phyloP scores from a whole-genome alignment of 2,797 vertebrate species.

The Uromys caudimaculatus region DNA sequence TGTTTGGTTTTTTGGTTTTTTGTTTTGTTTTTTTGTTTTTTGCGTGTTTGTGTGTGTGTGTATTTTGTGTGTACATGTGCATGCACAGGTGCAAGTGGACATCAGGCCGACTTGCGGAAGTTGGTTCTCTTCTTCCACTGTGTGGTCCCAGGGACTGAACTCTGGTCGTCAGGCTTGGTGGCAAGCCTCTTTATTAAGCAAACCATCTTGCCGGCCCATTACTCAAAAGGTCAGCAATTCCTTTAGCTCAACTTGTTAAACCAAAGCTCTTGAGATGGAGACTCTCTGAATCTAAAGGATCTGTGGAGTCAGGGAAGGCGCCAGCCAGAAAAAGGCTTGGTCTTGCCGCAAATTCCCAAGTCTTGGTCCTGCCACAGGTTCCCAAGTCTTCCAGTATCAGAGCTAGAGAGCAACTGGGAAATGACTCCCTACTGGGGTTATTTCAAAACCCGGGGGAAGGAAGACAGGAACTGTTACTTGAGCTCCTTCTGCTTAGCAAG shows the following conservation, averaged over 20 bases:
- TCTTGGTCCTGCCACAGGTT: neutral
- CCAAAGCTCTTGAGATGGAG: neutral
- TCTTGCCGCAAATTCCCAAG: neutral
- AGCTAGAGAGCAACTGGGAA: too few relatives aligned
- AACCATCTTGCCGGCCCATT: neutral
- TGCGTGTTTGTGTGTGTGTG: neutral
- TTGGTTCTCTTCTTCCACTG: neutral
- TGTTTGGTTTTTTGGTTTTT: neutral
- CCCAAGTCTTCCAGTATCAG: neutral
- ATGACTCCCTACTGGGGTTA: neutral
- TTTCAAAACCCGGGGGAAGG: neutral
- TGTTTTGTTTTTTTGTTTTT: too few relatives aligned
- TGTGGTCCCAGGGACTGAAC: neutral
- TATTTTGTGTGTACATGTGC: neutral
- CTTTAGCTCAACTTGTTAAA: neutral
- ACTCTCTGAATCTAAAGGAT: neutral
- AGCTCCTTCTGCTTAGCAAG: neutral
- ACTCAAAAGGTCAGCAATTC: neutral
- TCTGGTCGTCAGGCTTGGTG: neutral
- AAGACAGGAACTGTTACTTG: neutral
- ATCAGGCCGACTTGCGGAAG: neutral
- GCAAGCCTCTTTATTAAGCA: neutral
- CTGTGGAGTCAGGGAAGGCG: too few relatives aligned
- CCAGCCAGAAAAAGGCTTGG: neutral
- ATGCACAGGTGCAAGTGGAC: neutral